A percentile compares a stretch with the other conserved stretches of the same genome.
Evolutionary conservation across 1,140 invertebrate genomes (phyloP).

Genomic region (Camponotus vicinus): DNA sequence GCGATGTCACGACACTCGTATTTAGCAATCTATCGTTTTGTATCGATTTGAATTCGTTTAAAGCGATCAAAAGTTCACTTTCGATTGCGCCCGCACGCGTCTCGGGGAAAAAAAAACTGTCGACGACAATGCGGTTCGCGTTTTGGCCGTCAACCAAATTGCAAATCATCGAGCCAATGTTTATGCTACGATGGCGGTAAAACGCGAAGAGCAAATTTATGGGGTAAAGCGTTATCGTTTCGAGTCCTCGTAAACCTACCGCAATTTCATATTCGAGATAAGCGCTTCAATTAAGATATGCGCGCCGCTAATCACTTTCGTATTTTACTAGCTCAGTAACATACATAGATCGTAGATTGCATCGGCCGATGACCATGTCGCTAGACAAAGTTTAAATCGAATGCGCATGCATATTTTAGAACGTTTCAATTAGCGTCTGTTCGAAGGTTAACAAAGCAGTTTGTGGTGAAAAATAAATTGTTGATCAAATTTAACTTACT

Average conservation of each 20-base stretch:
- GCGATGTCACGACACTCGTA: conserved; percentile 1
- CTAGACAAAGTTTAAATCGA: not conserved
- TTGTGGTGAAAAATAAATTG: not conserved
- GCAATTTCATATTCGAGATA: conserved; percentile 36
- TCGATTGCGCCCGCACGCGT: not conserved
- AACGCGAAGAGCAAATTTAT: not conserved
- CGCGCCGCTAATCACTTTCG: not conserved
- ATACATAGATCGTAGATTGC: not conserved
- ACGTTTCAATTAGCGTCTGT: not conserved
- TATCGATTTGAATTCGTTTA: conserved; percentile 12
- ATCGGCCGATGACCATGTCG: not conserved
- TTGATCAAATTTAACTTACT: not conserved
- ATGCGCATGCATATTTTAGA: not conserved
- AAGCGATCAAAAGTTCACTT: conserved; percentile 34
- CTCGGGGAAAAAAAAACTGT: not conserved
- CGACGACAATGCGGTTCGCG: not conserved
- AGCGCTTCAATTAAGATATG: conserved; percentile 46
- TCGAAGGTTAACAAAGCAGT: not conserved
- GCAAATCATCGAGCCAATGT: not conserved
- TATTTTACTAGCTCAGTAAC: conserved; percentile 9
- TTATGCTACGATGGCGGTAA: not conserved
- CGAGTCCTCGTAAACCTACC: conserved; percentile 10
- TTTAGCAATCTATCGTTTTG: not conserved
- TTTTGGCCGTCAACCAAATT: not conserved
- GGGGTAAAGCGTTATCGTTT: conserved; percentile 10